Evolutionary conservation across 2,888 invertebrate species (phyloP).

Genomic region (Polydrusus cervinus): DNA sequence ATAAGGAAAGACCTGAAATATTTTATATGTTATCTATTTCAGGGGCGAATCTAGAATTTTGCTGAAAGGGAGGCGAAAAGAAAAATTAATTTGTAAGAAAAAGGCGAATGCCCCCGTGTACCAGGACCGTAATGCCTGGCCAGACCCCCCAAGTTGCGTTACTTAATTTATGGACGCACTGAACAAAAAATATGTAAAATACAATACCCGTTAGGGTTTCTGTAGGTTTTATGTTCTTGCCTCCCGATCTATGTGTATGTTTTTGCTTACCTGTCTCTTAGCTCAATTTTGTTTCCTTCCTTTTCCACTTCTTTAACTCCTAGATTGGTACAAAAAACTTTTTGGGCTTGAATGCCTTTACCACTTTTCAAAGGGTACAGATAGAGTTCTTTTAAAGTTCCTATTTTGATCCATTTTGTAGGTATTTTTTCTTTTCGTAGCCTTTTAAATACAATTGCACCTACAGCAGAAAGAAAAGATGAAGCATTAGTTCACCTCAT

Average conservation of each 20-base stretch:
- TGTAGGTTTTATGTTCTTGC: no score
- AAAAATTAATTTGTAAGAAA: no score
- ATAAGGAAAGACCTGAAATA: slow-evolving; percentile 42
- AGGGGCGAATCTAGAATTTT: no score
- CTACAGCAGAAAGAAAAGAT: slow-evolving; percentile 4
- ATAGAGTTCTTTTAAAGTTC: slow-evolving; percentile 57
- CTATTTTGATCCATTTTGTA: slow-evolving; percentile 59
- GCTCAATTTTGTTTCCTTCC: slow-evolving; percentile 43
- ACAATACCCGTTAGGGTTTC: no score
- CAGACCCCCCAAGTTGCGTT: no score
- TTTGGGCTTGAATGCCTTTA: slow-evolving; percentile 52
- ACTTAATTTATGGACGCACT: no score
- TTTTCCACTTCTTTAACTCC: slow-evolving; percentile 56
- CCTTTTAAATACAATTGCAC: slow-evolving; percentile 38
- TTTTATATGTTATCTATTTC: background rate
- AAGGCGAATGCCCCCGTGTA: no score
- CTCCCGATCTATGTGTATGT: no score
- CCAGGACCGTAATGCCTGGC: no score
- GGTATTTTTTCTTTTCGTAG: slow-evolving; percentile 55
- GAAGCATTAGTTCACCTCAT: background rate
- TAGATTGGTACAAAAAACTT: slow-evolving; percentile 55
- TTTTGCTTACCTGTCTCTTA: slow-evolving; percentile 58
- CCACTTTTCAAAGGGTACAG: slow-evolving; percentile 62
- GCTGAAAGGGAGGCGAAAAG: no score
- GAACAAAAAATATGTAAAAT: no score